Conservation (phyloP, 2,113 vertebrate species). For the Xiphophorus maculatus region DNA sequence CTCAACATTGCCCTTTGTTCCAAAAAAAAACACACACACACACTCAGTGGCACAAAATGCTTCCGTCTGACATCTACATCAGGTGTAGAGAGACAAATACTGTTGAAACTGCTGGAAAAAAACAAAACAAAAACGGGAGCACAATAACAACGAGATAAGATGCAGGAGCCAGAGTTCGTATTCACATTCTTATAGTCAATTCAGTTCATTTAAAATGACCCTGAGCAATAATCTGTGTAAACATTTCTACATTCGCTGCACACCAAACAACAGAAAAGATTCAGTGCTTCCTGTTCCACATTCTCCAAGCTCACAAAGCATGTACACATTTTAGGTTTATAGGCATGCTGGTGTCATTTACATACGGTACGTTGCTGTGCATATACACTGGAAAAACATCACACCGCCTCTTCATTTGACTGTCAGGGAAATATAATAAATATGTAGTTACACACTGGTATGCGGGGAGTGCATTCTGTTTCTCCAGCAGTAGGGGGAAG, state of each 20-base stretch:
- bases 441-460: constrained; percentile 35
- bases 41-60: constrained; percentile 1
- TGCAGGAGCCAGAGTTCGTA: constrained; percentile 27
- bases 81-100: neutral
- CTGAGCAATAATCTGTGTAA: constrained; percentile 79
- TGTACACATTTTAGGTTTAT: constrained; percentile 28
- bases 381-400: constrained; percentile 42
- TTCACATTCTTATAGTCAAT: constrained; percentile 70
- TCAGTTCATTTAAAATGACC: constrained; percentile 72
- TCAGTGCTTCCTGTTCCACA: constrained; percentile 18
- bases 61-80: constrained; percentile 1
- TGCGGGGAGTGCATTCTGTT: constrained; percentile 55
- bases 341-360: constrained; percentile 72
- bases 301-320: constrained; percentile 28
- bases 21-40: neutral
- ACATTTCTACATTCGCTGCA: constrained; percentile 71
- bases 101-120: neutral
- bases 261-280: constrained; percentile 28
- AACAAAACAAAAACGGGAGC: neutral
- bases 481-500: constrained; percentile 45
- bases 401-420: constrained; percentile 27
- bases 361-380: constrained; percentile 44
- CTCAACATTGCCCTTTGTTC: constrained; percentile 18
- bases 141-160: neutral
- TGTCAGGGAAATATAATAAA: constrained; percentile 51